Conservation (phyloP, 2,113 vertebrate genomes). For the Recurvirostra avosetta region DNA sequence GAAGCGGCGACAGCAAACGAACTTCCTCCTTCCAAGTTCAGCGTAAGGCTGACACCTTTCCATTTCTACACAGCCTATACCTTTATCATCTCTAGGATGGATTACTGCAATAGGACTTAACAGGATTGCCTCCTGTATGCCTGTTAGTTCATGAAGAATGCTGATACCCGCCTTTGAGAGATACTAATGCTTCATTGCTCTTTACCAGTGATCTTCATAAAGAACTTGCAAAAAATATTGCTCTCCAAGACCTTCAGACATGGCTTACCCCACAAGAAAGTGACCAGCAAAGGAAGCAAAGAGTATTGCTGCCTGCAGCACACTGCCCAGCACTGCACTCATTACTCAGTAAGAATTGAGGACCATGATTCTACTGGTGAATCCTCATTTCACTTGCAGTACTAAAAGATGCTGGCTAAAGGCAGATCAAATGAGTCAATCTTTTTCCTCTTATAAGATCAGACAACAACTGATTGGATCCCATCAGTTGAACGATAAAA, state of each 20-base stretch:
- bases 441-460: neutral
- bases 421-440: neutral
- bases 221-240: neutral
- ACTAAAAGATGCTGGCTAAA: neutral
- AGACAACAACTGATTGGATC: neutral
- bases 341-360: neutral
- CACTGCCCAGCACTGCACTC: fast-evolving
- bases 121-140: neutral
- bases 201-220: neutral
- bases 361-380: neutral
- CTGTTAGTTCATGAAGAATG: neutral
- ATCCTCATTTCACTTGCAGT: neutral
- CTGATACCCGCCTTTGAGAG: neutral
- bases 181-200: neutral
- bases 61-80: neutral
- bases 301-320: neutral
- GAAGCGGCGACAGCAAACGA: neutral
- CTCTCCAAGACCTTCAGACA: neutral
- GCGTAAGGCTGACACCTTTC: neutral
- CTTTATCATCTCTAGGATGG: neutral
- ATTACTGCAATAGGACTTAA: neutral
- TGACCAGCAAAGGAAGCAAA: neutral
- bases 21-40: neutral
- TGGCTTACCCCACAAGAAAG: neutral
- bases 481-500: neutral